Conservation (phyloP, 2,113 vertebrate species). For the Sebastes schlegelii region DNA sequence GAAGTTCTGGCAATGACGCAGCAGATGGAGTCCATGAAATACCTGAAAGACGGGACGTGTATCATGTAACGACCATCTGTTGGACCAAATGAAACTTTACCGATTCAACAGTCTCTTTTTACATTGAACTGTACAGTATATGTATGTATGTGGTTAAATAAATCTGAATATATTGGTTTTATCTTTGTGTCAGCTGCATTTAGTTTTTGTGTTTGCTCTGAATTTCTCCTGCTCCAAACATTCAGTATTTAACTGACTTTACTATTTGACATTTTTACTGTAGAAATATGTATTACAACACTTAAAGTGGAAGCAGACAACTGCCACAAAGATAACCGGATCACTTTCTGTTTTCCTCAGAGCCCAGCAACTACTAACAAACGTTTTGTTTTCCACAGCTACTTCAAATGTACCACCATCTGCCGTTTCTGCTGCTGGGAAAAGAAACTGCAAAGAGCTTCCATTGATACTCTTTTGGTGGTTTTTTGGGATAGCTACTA, state of each 20-base stretch:
- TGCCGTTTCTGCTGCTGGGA: not conserved
- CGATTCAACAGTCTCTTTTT: slow-evolving; percentile 1
- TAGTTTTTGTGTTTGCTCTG: not conserved
- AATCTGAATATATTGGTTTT: slow-evolving; percentile 75
- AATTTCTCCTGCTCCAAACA: not conserved
- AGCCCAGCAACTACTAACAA: too few species aligned
- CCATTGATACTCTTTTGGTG: not conserved
- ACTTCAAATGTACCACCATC: not conserved
- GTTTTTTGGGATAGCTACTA: not conserved
- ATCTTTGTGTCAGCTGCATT: not conserved
- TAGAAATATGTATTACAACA: not conserved
- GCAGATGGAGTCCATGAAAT: slow-evolving; percentile 95
- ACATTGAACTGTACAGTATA: slow-evolving; percentile 67
- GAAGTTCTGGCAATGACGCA: slow-evolving; percentile 96
- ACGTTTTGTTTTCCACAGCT: not conserved
- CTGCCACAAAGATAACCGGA: not conserved
- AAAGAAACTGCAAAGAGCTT: not conserved
- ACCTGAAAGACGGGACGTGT: slow-evolving; percentile 93
- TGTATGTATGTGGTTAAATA: slow-evolving; percentile 68
- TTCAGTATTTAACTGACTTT: not conserved
- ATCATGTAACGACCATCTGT: slow-evolving; percentile 88
- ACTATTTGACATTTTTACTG: not conserved
- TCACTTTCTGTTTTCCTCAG: too few species aligned
- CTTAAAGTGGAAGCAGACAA: not conserved
- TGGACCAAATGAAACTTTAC: slow-evolving; percentile 62